Base-by-base conservation (phyloP, 1,140 invertebrate species). In the Varroa destructor region DNA sequence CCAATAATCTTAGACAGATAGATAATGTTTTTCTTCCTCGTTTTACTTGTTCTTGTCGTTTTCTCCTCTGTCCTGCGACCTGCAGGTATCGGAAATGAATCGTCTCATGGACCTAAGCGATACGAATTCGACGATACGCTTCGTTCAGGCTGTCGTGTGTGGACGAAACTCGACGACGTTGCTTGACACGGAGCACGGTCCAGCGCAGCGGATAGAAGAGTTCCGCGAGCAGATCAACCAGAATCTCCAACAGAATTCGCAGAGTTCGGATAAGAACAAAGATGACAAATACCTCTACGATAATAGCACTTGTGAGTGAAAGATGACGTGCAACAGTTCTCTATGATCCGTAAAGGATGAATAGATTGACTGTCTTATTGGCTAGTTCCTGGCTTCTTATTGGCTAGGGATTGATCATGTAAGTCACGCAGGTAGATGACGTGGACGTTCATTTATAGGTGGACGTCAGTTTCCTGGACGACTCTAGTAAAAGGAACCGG, bases 241-340 rank as follows among this genome's bases (percentile, higher is more conserved):
- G 43, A 72, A 75, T 8, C 56, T 73, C 43, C 73, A 75, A 72
- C 55, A 73, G 43, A 72, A 74, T 12, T 58, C 72, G 43, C 73
- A 75, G 72, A 55, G 72, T 71, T 74, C 73, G 43, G 72, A 70
- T 1, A 72, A 73, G 25, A 74, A 76, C 37, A 74, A 71, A 43
- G 75, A 73, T 58, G 73, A 73, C n/a, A 71, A 74, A 67, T 76
- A 76, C 71, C 42, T 72, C 10, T 76, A 76, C 58, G 75, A 76
- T 57, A 76, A 76, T 42, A 72, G 73, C 37, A 76, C 75, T 37
- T 74, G 75, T 76, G 73, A 75, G 74, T 74, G 43, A 25, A n/a
- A 14, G 3, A 2, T 40, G 55, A 8, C 6, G 25, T 14, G 51
- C n/a, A 54, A 54, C 14, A n/a, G 36, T 71, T 71, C 6, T 71